Base-by-base conservation (phyloP, 2,113 vertebrate species). In the Ceratotherium simum region DNA sequence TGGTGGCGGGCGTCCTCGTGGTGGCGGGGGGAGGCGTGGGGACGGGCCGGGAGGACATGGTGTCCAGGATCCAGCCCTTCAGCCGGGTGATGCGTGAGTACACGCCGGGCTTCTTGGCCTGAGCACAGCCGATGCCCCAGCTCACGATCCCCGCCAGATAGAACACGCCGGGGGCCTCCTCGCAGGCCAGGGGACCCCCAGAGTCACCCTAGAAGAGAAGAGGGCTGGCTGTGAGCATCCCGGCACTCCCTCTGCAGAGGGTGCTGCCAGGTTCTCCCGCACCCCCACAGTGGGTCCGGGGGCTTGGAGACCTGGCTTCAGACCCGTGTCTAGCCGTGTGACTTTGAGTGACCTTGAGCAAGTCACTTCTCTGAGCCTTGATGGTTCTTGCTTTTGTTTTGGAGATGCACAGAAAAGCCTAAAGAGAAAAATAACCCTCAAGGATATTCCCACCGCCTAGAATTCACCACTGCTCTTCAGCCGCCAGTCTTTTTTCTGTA, bases 61-160 rank as follows among this genome's bases (percentile, higher is more conserved):
- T 98, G 0, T 97, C 98, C 94, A 99, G 98, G 98, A 99, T 99
- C 99, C 99, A 99, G 97, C 99, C 99, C 39, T 98, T 98, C 90
- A 99, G 98, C 91, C 91, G 98, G 56, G 99, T 99, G 83, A 99
- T 84, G 0, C 99, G 99, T 10, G 99, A 97, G 79, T 99, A 99
- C 73, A 99, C 99, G 0, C 99, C 99, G 0, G 99, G 99, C 60
- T 97, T 99, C 98, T 98, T 99, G 92, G 99, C 98, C 98, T 99
- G 99, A 1, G 99, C 99, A 10, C 99, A 99, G 78, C 99, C 99
- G 1, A 99, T 97, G 0, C 99, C 99, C 99, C 99, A 99, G 93
- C 99, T 99, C 97, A 99, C 99, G 0, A 99, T 98, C 21, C 99
- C 99, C 0, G 99, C 99, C 96, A 99, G 97, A 54, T 99, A 99